phyloP scores from a whole-genome alignment of 2,888 invertebrate species.

The Bedellia somnulentella region DNA sequence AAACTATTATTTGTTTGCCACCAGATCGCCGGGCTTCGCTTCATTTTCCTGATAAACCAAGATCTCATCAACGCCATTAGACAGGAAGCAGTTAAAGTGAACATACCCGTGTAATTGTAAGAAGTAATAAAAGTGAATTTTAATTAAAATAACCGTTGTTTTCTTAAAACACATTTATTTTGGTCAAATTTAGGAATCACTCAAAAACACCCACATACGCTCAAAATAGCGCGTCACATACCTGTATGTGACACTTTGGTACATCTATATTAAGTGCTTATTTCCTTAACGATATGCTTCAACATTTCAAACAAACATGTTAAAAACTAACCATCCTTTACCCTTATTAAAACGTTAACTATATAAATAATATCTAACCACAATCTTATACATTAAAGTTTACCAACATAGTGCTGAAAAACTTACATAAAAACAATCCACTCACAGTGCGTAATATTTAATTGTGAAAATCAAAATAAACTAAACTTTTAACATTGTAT shows the following conservation, averaged over 20 bases:
- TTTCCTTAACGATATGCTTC: conserved; percentile 48
- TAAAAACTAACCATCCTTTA: conserved; percentile 36
- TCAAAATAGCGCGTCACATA: not conserved
- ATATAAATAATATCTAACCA: conserved; percentile 27
- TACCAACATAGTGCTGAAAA: conserved; percentile 47
- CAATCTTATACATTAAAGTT: conserved; percentile 24
- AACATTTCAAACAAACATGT: conserved; percentile 28
- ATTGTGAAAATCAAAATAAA: no score
- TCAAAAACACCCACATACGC: conserved; percentile 24
- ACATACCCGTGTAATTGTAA: conserved; percentile 41
- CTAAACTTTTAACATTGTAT: no score
- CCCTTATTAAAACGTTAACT: conserved; percentile 38
- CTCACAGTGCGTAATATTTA: conserved; percentile 44
- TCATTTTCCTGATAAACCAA: conserved; percentile 91
- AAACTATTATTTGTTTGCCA: conserved; percentile 9
- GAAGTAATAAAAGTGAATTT: conserved; percentile 15
- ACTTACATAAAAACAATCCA: conserved; percentile 31
- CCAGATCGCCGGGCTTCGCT: conserved; percentile 85
- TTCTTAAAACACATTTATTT: conserved; percentile 59
- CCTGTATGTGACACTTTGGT: not conserved
- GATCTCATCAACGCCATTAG: conserved; percentile 88
- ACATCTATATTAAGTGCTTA: no score
- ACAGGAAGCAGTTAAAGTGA: conserved; percentile 84
- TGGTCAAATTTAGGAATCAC: conserved; percentile 54
- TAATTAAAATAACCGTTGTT: conserved; percentile 17